Percentiles rank a stretch among this genome's conserved stretches.
phyloP scores from a whole-genome alignment of 2,797 vertebrate species.

The Pelodytes ibericus region DNA sequence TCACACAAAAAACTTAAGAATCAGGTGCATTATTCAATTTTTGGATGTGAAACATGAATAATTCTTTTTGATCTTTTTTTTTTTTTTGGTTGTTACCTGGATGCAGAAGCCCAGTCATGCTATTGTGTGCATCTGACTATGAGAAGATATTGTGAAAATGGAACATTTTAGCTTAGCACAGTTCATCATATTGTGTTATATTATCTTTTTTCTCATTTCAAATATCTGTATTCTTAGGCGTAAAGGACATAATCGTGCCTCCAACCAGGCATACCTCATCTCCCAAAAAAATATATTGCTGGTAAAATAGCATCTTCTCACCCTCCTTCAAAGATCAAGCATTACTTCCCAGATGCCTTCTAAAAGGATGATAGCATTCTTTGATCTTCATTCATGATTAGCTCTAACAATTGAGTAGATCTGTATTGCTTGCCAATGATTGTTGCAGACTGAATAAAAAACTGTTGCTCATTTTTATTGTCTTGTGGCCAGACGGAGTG shows the following conservation, averaged over 20 bases:
- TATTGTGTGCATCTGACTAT: constrained; percentile 34
- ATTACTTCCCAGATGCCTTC: constrained; percentile 41
- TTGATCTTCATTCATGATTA: constrained; percentile 53
- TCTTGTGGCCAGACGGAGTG: constrained; percentile 22
- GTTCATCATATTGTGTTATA: constrained; percentile 39
- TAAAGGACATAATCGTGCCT: constrained; percentile 25
- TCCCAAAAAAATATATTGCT: constrained; percentile 52
- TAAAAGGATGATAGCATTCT: constrained; percentile 47
- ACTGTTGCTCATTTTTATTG: constrained; percentile 37
- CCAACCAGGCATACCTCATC: constrained; percentile 29
- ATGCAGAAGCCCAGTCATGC: constrained; percentile 6
- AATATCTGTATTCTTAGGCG: constrained; percentile 37
- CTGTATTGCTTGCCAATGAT: constrained; percentile 40
- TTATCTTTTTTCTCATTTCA: constrained; percentile 44
- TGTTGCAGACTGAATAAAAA: constrained; percentile 26
- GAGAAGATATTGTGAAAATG: constrained; percentile 30
- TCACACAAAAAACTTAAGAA: background rate
- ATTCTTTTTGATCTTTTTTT: constrained; percentile 34
- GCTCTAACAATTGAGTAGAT: constrained; percentile 43
- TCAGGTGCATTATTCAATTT: constrained; percentile 15
- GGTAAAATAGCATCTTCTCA: constrained; percentile 41
- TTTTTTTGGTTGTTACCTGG: background rate
- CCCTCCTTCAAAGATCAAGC: constrained; percentile 52
- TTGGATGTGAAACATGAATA: constrained; percentile 28
- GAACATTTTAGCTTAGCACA: constrained; percentile 38